Evolutionary conservation across 2,113 vertebrate species (phyloP), one percentile per base, ranked within the genome.

Genomic region (Elaphurus davidianus): DNA sequence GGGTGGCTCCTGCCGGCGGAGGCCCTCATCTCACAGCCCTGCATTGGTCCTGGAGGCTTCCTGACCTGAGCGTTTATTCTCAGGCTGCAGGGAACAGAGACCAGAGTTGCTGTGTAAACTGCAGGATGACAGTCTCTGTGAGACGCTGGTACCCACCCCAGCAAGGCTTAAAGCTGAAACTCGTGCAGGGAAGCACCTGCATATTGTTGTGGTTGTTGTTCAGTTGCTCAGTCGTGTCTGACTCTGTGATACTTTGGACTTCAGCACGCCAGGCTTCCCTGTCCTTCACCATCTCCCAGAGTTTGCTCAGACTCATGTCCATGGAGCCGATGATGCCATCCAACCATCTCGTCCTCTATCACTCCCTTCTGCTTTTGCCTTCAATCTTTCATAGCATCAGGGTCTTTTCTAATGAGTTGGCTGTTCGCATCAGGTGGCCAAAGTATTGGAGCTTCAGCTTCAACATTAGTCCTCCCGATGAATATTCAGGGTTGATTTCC

Each of bases 61-160:
- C 90, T 94, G 59, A 98, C 36, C 0, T 10, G 11, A 45, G 11
- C 3, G 1, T 89, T 60, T 96, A 3, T 88, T 60, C 55, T 54
- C 54, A 98, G 96, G 76, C 6, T 96, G 40, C 59, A 27, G 71
- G 78, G 16, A 76, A 33, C 54, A 94, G 88, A 4, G 19, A 21
- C 10, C 0, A 14, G 19, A 33, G 25, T 0, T 16, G 0, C 4
- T 9, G 0, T 1, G 0, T 30, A 19, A 4, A 33, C 4, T 3
- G 19, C 88, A 98, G 12, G 94, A 93, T 0, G 0, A 62, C 43
- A 36, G 0, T 94, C 45, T 54, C 1, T 0, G 23, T 95, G 93
- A 57, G 0, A 1, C 93, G 91, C 55, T 0, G 0, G 2, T 94
- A 97, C 67, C 0, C 0, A 9, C 0, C 0, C 4, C 0, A 0